Base-by-base conservation (phyloP, 2,113 vertebrate species). In the Nycticryphes semicollaris region DNA sequence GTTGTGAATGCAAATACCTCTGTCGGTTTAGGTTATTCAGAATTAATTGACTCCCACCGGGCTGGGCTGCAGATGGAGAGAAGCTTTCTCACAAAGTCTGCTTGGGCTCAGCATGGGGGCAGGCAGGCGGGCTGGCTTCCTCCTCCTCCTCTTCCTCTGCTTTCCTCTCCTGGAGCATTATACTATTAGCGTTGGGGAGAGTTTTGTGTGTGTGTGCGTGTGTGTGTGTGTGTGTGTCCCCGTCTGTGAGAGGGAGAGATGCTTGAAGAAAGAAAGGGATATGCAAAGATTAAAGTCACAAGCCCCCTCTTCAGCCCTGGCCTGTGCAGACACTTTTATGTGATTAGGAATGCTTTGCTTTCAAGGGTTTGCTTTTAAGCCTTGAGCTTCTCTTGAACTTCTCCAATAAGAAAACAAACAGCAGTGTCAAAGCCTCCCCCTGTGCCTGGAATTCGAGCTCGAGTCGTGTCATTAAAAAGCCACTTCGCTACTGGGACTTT, bases 1-100 rank as follows among this genome's bases (percentile, higher is more conserved):
- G 98, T 98, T 98, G 97, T 99, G 98, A 99, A 99, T 99, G 98
- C 98, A 98, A 98, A 98, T 98, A 97, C 98, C 98, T 98, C 98
- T 98, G 98, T 98, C 97, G 97, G 97, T 98, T 98, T 98, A 98
- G 98, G 98, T 98, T 98, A 98, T 98, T 98, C 98, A 98, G 98
- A 98, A 98, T 98, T 98, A 98, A 98, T 98, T 98, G 98, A 98
- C 98, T 98, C 98, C 98, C 98, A 98, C 98, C 94, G 96, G 98
- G 97, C 94, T 94, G 97, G 94, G 96, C 96, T 98, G 97, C 98
- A 98, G 98, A 98, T 98, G 97, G 96, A 98, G 96, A 91, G 94
- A 97, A 94, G 91, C 89, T 98, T 98, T 98, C 98, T 98, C 97
- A 98, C 98, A 98, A 95, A 97, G 97, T 97, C 97, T 98, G 84